Conservation (phyloP, 2,113 vertebrate species). For the Corythoichthys haematopterus region DNA sequence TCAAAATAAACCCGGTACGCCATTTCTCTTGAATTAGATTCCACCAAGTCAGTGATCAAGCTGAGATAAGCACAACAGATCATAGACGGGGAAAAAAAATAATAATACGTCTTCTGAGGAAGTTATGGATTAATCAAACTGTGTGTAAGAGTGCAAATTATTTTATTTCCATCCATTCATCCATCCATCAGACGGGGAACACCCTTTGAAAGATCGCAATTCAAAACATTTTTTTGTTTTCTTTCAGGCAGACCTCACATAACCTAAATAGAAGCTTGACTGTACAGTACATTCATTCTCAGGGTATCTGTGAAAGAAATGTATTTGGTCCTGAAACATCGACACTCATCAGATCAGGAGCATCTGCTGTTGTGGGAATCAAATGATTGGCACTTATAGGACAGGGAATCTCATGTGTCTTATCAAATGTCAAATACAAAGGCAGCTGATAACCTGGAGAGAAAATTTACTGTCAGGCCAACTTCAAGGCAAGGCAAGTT, state of each 20-base stretch:
- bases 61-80: neutral
- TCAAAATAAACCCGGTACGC: neutral
- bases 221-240: neutral
- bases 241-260: neutral
- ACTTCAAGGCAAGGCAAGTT: neutral
- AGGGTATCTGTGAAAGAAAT: neutral
- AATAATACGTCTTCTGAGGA: neutral
- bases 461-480: slow-evolving; percentile 4
- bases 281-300: neutral
- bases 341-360: neutral
- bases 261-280: neutral
- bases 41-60: neutral
- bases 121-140: neutral
- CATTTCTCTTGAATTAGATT: neutral
- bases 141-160: too few relatives aligned
- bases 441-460: slow-evolving; percentile 12
- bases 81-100: neutral
- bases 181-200: neutral
- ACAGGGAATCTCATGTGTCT: slow-evolving; percentile 18
- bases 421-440: slow-evolving; percentile 30
- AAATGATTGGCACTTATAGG: slow-evolving; percentile 21
- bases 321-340: neutral
- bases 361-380: slow-evolving; percentile 5
- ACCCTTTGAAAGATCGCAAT: neutral
- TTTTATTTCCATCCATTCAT: too few relatives aligned